Conservation (phyloP, 2,113 vertebrate species). For the Neotragus moschatus region DNA sequence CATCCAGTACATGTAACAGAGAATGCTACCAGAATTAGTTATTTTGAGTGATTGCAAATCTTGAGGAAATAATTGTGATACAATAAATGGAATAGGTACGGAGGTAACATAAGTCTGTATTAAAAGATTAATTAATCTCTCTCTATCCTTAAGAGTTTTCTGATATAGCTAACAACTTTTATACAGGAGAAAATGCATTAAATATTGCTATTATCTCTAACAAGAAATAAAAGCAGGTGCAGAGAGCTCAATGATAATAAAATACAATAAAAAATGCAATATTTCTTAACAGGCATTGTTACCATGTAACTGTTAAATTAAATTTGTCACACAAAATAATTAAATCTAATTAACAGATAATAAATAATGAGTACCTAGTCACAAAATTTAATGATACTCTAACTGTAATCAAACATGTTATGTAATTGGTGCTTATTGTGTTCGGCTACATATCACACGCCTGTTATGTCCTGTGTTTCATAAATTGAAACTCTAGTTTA, state of each 20-base stretch:
- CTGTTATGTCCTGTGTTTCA: conserved; percentile 34
- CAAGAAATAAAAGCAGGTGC: neutral
- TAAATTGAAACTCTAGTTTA: conserved; percentile 55
- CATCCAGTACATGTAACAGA: neutral
- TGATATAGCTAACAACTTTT: neutral
- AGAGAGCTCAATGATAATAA: neutral
- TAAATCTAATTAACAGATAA: conserved; percentile 52
- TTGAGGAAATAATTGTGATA: neutral
- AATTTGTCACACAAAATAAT: conserved; percentile 50
- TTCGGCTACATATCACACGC: neutral
- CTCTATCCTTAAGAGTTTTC: neutral
- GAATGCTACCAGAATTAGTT: neutral
- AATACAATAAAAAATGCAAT: conserved; percentile 8
- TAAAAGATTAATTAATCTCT: neutral
- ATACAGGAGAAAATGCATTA: neutral
- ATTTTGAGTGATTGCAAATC: neutral
- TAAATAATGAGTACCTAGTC: conserved; percentile 17
- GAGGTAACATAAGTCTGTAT: neutral
- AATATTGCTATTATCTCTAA: neutral
- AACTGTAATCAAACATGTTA: conserved; percentile 15
- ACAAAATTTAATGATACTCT: conserved; percentile 43
- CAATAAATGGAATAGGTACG: neutral
- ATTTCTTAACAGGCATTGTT: conserved; percentile 27
- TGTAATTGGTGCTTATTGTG: neutral
- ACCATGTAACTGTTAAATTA: conserved; percentile 28